Base-by-base conservation (phyloP, 2,888 invertebrate genomes). In the Schizaphis graminum region DNA sequence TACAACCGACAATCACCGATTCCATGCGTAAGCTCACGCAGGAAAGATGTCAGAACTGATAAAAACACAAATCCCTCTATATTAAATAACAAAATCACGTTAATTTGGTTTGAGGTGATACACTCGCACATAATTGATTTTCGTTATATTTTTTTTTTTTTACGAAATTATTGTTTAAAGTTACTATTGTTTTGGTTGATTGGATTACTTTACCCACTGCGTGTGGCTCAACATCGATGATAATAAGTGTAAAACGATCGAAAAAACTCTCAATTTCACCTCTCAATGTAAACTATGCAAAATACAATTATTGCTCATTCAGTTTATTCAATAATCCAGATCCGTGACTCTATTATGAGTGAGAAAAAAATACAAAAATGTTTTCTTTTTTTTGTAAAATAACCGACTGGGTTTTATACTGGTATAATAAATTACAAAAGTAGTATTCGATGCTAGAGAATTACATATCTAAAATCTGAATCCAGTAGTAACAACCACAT, bases 21-120 rank as follows among this genome's bases (percentile, higher is more conserved):
- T 77, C 3, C 21, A 35, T 13, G 8, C 21, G 24, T 86, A 61
- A 24, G 61, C 44, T 4, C 13, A 57, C 44, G 21, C 24, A n/a
- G 57, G 28, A 53, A 61, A 3, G n/a, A 61, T 28, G 16, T 24
- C 8, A 16, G 13, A 7, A 53, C 11, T 16, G 44, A 84, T 91
- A 84, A 77, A 41, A 84, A 89, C 41, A 57, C 3, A 91, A 84
- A 61, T 57, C 28, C 26, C 53, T 44, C 16, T 44, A 2, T 77
- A 77, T 77, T 77, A 35, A 77, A 67, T 16, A 28, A 84, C 35
- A 8, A 41, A 91, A 84, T 91, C 77, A 91, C 91, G 41, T 84
- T 84, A 53, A 91, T 91, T 84, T 41, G 49, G 47, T 90, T n/a
- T 49, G 11, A 67, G 24, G n/a, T 67, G 47, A 90, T 35, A 47